Percentiles rank a stretch among this genome's conserved stretches.
Evolutionary conservation across 2,113 vertebrate species (phyloP).

Genomic region (Tragelaphus scriptus): DNA sequence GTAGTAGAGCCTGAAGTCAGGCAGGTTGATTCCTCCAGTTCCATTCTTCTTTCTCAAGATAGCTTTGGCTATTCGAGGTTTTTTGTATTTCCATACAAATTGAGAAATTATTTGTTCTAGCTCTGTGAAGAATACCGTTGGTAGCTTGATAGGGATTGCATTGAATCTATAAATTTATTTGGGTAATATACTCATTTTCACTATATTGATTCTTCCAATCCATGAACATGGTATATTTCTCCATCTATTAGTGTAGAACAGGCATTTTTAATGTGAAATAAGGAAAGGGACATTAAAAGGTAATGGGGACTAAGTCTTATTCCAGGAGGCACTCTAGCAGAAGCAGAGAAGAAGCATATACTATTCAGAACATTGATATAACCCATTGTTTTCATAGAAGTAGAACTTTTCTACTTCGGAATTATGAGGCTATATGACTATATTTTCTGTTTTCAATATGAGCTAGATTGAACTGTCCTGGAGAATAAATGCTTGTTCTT

Average conservation of each 20-base stretch:
- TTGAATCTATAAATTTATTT: no score
- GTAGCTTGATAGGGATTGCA: no score
- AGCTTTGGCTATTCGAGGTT: no score
- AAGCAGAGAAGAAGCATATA: neutral
- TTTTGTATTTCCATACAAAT: no score
- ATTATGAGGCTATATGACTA: neutral
- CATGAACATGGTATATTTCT: no score
- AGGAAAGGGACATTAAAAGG: neutral
- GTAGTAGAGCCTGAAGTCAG: no score
- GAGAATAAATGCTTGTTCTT: neutral
- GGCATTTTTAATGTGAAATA: neutral
- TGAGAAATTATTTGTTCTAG: no score
- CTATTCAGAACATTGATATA: neutral
- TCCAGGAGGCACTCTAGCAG: neutral
- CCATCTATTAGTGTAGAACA: neutral
- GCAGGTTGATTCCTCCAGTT: no score
- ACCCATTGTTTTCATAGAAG: neutral
- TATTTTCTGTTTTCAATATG: neutral
- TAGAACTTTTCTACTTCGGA: neutral
- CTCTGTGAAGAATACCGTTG: no score
- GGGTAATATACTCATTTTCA: no score
- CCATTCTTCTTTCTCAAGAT: accelerated
- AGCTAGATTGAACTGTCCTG: neutral
- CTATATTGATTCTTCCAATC: no score
- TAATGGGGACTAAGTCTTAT: neutral